A percentile compares a stretch with the other conserved stretches of the same genome.
Conservation (phyloP, 2,113 vertebrate species). For the Potamarius usumacintae region DNA sequence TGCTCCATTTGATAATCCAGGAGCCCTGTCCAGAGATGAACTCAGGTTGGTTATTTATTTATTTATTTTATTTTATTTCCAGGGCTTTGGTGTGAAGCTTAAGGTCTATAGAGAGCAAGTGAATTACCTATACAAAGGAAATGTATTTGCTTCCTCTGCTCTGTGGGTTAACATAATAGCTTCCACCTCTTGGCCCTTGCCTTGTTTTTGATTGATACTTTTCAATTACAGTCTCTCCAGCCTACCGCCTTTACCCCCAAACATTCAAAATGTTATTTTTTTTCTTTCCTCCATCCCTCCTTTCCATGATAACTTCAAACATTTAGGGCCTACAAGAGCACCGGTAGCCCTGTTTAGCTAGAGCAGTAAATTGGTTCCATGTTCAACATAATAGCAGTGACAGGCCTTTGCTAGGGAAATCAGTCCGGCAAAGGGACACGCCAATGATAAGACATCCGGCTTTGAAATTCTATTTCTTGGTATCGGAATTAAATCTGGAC, state of each 20-base stretch:
- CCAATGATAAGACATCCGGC: conserved; percentile 96
- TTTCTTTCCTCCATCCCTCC: conserved; percentile 45
- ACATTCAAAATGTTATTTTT: conserved; percentile 98
- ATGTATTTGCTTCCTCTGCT: conserved; percentile 70
- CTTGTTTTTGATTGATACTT: conserved; percentile 99
- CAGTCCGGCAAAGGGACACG: conserved; percentile 96
- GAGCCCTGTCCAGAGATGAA: conserved; percentile 50
- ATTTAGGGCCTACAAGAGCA: conserved; percentile 93
- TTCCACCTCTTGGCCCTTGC: conserved; percentile 76
- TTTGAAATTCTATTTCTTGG: conserved; percentile 99
- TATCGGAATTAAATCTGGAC: conserved; percentile 99
- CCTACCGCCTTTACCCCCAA: conserved; percentile 77
- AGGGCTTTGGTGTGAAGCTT: conserved; percentile 62
- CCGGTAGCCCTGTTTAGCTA: conserved; percentile 94
- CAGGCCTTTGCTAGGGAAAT: conserved; percentile 99
- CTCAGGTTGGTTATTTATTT: conserved; percentile 17
- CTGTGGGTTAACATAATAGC: conserved; percentile 76
- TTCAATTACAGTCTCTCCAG: conserved; percentile 98
- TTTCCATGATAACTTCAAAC: conserved; percentile 92
- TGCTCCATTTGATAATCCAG: conserved; percentile 74
- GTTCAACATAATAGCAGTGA: conserved; percentile 98
- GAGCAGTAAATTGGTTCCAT: conserved; percentile 99
- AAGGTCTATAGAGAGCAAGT: conserved; percentile 68
- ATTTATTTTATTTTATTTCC: conserved; percentile 45
- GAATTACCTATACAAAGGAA: conserved; percentile 77